These are phyloP conservation scores for Cephus spinipes DNA, from an alignment of 2,888 invertebrate genomes.

Conservation along the genomic window DNA sequence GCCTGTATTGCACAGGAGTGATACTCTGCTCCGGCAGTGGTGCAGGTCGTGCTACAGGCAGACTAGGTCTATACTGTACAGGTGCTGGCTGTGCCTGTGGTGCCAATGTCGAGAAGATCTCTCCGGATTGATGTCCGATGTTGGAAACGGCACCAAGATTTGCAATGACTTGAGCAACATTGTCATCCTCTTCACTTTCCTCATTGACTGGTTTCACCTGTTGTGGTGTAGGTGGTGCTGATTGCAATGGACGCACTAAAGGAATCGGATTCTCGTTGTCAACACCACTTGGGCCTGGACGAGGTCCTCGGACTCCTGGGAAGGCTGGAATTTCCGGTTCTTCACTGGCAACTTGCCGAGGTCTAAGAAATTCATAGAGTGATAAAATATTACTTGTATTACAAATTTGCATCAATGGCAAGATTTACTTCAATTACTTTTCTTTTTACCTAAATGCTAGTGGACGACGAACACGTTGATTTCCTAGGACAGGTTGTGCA, in stretches of 20 bases:
- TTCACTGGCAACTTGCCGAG: not conserved
- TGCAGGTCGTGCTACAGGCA: not conserved
- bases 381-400: not conserved
- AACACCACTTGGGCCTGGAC: not conserved
- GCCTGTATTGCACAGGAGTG: constrained; percentile 41
- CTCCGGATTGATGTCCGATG: constrained; percentile 28
- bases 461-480: constrained; percentile 47
- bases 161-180: constrained; percentile 38
- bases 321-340: constrained; percentile 28
- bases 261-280: not conserved
- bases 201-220: constrained; percentile 55
- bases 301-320: constrained; percentile 25
- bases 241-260: not conserved
- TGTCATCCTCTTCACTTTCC: constrained; percentile 49
- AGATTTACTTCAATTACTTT: not conserved
- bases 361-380: not conserved
- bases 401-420: not conserved
- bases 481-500: constrained; percentile 38
- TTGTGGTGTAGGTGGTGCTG: not conserved
- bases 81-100: constrained; percentile 19
- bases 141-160: constrained; percentile 37
- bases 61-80: not conserved
- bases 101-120: constrained; percentile 15
- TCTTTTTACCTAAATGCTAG: constrained; percentile 46
- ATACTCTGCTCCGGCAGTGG: constrained; percentile 28